Conservation (phyloP, 2,797 vertebrate genomes). For the Oreortyx pictus region DNA sequence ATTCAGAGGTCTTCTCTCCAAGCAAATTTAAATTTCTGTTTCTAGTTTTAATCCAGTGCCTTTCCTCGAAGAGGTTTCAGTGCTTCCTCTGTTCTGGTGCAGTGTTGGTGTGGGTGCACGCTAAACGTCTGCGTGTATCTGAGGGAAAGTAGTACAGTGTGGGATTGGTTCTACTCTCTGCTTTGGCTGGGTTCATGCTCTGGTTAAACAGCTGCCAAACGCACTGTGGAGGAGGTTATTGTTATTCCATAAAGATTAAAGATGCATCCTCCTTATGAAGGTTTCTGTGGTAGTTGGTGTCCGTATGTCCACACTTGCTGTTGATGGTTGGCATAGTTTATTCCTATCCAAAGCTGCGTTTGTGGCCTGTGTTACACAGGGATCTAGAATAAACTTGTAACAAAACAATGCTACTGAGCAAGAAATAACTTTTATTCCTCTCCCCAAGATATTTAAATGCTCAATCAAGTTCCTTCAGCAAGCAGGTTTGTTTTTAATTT, state of each 20-base stretch:
- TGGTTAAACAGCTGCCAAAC: not conserved
- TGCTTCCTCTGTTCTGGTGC: not conserved
- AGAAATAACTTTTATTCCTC: not conserved
- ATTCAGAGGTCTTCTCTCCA: not conserved
- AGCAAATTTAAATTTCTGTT: not conserved
- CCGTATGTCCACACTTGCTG: not conserved
- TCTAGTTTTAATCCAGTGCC: not conserved
- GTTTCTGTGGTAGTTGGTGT: not conserved
- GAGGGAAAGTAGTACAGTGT: not conserved
- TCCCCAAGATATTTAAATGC: not conserved
- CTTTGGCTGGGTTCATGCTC: not conserved
- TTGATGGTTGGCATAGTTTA: not conserved
- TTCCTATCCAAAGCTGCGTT: not conserved
- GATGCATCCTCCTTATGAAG: not conserved
- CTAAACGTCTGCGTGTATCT: not conserved
- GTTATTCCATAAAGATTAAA: slow-evolving; percentile 18
- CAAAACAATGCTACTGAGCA: not conserved
- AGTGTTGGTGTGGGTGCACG: not conserved
- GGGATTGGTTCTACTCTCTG: not conserved
- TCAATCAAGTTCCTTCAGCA: not conserved
- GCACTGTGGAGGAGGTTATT: not conserved
- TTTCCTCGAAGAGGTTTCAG: not conserved
- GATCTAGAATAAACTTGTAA: not conserved
- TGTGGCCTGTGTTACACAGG: not conserved
- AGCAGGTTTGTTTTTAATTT: not conserved